phyloP scores from a whole-genome alignment of 2,888 invertebrate genomes.

The Amiota mariae region DNA sequence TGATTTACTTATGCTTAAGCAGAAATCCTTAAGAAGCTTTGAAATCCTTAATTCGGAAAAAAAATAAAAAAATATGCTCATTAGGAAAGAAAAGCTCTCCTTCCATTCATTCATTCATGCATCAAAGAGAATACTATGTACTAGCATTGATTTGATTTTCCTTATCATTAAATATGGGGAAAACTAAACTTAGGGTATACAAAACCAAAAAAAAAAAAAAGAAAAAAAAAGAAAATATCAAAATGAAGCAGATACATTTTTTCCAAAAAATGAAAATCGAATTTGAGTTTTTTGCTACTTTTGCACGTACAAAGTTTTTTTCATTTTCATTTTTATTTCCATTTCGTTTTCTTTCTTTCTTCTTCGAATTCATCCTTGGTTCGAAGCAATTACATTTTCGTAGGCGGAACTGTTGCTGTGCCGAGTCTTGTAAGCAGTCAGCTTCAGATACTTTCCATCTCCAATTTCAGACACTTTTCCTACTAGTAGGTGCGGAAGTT shows the following conservation, averaged over 20 bases:
- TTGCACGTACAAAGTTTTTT: slow-evolving; percentile 21
- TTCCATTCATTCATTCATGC: not conserved
- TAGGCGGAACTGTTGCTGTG: not conserved
- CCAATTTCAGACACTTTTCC: not conserved
- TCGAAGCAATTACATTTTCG: slow-evolving; percentile 11
- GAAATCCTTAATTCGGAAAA: no score
- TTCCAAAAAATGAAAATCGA: slow-evolving; percentile 9
- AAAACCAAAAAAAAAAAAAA: not conserved
- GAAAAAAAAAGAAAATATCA: not conserved
- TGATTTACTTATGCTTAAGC: slow-evolving; percentile 11
- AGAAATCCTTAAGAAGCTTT: not conserved
- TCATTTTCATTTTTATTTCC: not conserved
- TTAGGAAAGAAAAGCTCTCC: not conserved
- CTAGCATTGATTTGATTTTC: slow-evolving; percentile 9
- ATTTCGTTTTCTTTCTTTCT: not conserved
- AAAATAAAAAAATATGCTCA: not conserved
- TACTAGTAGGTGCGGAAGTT: slow-evolving; percentile 42
- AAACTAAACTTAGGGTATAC: not conserved
- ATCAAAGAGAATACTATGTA: slow-evolving; percentile 13
- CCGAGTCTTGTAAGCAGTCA: not conserved
- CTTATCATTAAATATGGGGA: slow-evolving; percentile 23
- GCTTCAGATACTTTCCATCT: not conserved
- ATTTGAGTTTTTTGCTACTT: slow-evolving; percentile 10
- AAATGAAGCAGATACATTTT: not conserved
- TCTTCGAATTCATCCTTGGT: not conserved